Percentiles rank a stretch among this genome's conserved stretches.
These are phyloP conservation scores for Virgularia gustaviana DNA, from an alignment of 92 coral and sea anemone species.

Conservation along the genomic window DNA sequence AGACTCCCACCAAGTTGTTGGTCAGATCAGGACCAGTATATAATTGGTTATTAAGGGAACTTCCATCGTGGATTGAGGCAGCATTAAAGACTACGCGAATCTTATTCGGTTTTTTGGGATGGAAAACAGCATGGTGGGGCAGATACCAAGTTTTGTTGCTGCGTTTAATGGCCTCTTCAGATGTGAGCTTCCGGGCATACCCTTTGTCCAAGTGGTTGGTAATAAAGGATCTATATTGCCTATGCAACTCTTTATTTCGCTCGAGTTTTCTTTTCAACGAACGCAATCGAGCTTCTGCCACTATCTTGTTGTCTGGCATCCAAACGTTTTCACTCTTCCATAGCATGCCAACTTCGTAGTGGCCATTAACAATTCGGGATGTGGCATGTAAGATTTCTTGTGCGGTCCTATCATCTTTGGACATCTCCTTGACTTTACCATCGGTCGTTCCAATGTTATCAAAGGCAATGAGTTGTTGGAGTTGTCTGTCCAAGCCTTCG, in stretches of 20 bases:
- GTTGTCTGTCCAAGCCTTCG: conserved; percentile 53
- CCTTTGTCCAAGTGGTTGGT: conserved; percentile 45
- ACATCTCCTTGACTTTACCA: conserved; percentile 46
- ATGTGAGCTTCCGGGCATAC: conserved; percentile 43
- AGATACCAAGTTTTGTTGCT: conserved; percentile 54
- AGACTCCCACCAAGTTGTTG: conserved; percentile 56
- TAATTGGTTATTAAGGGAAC: conserved; percentile 58
- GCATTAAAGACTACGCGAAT: conserved; percentile 64
- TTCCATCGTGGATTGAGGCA: conserved; percentile 50
- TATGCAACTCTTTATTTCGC: conserved; percentile 45
- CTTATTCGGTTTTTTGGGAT: conserved; percentile 55
- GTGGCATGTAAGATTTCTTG: conserved; percentile 40
- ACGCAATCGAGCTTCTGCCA: conserved; percentile 52
- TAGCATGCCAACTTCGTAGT: conserved; percentile 60
- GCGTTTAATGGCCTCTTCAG: conserved; percentile 44
- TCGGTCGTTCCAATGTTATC: conserved; percentile 50
- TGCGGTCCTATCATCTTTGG: conserved; percentile 50
- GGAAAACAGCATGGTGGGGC: conserved; percentile 63
- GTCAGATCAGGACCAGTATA: conserved; percentile 60
- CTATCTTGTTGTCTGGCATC: conserved; percentile 56
- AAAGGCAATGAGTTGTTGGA: conserved; percentile 50
- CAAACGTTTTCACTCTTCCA: conserved; percentile 57
- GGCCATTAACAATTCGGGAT: conserved; percentile 44
- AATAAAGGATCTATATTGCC: conserved; percentile 49
- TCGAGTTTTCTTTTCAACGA: conserved; percentile 43